phyloP scores from a whole-genome alignment of 2,113 vertebrate species.

The Hyperopisus bebe region DNA sequence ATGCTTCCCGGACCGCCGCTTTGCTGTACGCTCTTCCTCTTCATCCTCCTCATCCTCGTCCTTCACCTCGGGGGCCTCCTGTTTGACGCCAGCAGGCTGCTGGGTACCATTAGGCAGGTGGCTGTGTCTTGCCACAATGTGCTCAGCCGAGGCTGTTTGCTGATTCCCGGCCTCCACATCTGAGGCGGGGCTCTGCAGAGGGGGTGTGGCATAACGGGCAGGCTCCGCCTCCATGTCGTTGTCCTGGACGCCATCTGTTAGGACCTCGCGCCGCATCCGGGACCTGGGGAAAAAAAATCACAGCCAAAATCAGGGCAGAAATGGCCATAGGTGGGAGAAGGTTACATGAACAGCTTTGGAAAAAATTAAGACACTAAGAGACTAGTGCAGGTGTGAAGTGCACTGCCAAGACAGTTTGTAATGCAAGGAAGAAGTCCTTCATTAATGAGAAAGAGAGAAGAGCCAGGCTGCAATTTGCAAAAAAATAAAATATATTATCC shows the following conservation, averaged over 20 bases:
- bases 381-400: not conserved
- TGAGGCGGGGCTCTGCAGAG: conserved; percentile 65
- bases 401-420: not conserved
- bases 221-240: conserved; percentile 80
- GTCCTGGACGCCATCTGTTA: conserved; percentile 85
- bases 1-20: conserved; percentile 38
- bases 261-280: conserved; percentile 90
- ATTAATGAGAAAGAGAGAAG: not conserved
- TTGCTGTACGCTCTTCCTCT: conserved; percentile 23
- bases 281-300: conserved; percentile 66
- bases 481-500: too few species aligned
- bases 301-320: not conserved
- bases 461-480: too few species aligned
- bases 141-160: conserved; percentile 31
- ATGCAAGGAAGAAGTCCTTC: not conserved
- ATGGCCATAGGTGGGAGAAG: not conserved
- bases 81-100: conserved; percentile 67
- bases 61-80: conserved; percentile 59
- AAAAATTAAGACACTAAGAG: not conserved
- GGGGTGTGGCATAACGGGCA: conserved; percentile 53
- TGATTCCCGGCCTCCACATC: conserved; percentile 76
- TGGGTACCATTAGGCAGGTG: conserved; percentile 34
- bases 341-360: not conserved
- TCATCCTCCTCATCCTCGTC: conserved; percentile 47
- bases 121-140: not conserved